Evolutionary conservation across 2,888 invertebrate species (phyloP).

Genomic region (Mechanitis messenoides): DNA sequence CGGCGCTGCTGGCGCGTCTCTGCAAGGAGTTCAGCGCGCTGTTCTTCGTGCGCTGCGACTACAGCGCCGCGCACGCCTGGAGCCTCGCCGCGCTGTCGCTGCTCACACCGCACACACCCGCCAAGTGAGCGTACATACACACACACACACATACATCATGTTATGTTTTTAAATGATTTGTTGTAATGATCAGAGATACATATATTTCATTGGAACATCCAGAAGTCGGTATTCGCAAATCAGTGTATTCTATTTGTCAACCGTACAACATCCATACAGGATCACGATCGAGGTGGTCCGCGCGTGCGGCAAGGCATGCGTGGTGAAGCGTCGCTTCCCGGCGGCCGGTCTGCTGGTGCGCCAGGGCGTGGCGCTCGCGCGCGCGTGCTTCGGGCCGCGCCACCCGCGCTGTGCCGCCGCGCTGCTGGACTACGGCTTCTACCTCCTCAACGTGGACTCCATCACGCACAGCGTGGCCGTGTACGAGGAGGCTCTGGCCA

Average conservation of each 20-base stretch:
- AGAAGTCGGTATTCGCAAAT: neutral
- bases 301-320: slow-evolving; percentile 92
- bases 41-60: slow-evolving; percentile 90
- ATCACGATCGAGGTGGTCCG: slow-evolving; percentile 88
- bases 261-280: slow-evolving; percentile 46
- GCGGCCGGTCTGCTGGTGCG: slow-evolving; percentile 89
- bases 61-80: slow-evolving; percentile 87
- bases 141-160: neutral
- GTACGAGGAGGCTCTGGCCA: slow-evolving; percentile 86
- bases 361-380: slow-evolving; percentile 85
- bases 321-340: slow-evolving; percentile 89
- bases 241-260: neutral
- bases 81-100: slow-evolving; percentile 81
- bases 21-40: slow-evolving; percentile 90
- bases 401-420: slow-evolving; percentile 91
- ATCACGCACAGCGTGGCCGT: slow-evolving; percentile 89
- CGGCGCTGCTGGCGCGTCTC: slow-evolving; percentile 79
- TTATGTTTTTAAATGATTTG: too few relatives aligned
- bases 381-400: slow-evolving; percentile 77
- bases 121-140: slow-evolving; percentile 61
- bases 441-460: slow-evolving; percentile 90
- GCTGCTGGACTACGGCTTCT: slow-evolving; percentile 92
- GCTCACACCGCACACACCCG: slow-evolving; percentile 78
- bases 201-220: too few relatives aligned
- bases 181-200: too few relatives aligned